phyloP scores from a whole-genome alignment of 2,888 invertebrate species.

The Crepidodera aurea region DNA sequence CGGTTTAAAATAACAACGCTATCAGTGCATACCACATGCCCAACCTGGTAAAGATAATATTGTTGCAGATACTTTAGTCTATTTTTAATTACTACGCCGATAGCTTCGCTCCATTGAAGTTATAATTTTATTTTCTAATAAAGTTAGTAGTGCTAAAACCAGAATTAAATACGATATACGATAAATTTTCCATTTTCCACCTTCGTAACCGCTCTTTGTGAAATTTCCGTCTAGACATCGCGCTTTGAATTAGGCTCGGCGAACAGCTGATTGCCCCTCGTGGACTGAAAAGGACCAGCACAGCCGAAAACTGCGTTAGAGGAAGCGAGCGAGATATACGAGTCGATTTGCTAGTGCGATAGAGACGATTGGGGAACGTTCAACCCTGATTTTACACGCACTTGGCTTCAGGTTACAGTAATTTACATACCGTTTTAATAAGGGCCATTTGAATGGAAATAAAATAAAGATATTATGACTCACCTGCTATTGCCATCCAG shows the following conservation, averaged over 20 bases:
- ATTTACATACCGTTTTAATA: conserved; percentile 55
- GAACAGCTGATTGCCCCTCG: conserved; percentile 61
- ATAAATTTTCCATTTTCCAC: conserved; percentile 22
- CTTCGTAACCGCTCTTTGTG: conserved; percentile 23
- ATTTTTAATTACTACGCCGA: neutral
- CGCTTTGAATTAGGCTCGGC: conserved; percentile 56
- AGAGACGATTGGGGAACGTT: conserved; percentile 57
- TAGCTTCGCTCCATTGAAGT: neutral
- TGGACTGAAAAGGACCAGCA: conserved; percentile 52
- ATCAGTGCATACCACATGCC: conserved; percentile 1
- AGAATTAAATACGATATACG: neutral
- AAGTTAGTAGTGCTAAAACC: neutral
- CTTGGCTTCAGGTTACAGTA: conserved; percentile 62
- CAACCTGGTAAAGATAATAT: conserved; percentile 5
- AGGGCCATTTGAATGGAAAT: conserved; percentile 9
- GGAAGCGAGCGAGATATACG: conserved; percentile 38
- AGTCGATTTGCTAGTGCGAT: conserved; percentile 49
- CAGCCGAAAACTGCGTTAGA: conserved; percentile 39
- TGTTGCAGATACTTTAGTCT: conserved; percentile 3
- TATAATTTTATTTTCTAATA: conserved; percentile 8
- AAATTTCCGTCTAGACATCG: conserved; percentile 53
- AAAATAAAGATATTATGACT: conserved; percentile 61
- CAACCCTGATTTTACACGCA: conserved; percentile 68
- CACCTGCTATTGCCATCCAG: conserved; percentile 99
- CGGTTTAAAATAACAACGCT: conserved; percentile 5